A percentile compares a stretch with the other conserved stretches of the same genome.
Conservation (phyloP, 2,797 vertebrate species). For the Petrocephalus sullivani region DNA sequence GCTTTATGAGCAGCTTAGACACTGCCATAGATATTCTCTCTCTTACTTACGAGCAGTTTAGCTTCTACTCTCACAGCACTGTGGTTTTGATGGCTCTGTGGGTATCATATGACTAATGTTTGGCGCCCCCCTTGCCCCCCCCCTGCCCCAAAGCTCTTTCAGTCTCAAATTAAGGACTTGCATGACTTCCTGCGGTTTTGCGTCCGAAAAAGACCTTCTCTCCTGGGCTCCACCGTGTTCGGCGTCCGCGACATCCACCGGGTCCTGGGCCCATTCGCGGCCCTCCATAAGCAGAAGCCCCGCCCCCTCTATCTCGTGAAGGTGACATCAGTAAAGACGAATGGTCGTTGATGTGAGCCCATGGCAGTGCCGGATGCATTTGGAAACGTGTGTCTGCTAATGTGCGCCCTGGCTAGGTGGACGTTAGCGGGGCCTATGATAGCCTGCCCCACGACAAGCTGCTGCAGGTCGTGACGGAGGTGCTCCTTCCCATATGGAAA, state of each 20-base stretch:
- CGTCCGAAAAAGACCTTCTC: slow-evolving; percentile 46
- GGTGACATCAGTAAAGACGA: slow-evolving; percentile 51
- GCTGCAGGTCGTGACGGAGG: slow-evolving; percentile 65
- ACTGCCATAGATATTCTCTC: background rate
- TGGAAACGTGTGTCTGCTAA: background rate
- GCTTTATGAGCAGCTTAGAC: background rate
- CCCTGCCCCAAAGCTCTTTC: slow-evolving; percentile 39
- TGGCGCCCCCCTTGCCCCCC: background rate
- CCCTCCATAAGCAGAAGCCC: slow-evolving; percentile 48
- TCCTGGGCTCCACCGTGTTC: slow-evolving; percentile 80
- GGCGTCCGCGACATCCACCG: slow-evolving; percentile 76
- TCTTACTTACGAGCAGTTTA: too few species aligned
- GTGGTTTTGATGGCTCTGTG: background rate
- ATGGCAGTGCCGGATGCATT: background rate
- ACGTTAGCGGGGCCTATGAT: slow-evolving; percentile 83
- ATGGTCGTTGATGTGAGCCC: background rate
- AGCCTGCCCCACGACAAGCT: slow-evolving; percentile 81
- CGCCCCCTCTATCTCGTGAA: slow-evolving; percentile 84
- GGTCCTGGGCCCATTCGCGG: slow-evolving; percentile 59
- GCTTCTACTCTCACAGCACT: too few species aligned
- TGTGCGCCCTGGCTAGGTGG: slow-evolving; percentile 59
- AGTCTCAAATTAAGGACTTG: slow-evolving; percentile 61
- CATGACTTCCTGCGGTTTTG: slow-evolving; percentile 75
- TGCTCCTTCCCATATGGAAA: slow-evolving; percentile 57
- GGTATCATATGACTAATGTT: background rate